Evolutionary conservation across 2,113 vertebrate species (phyloP).

Genomic region (Eulacestoma nigropectus): DNA sequence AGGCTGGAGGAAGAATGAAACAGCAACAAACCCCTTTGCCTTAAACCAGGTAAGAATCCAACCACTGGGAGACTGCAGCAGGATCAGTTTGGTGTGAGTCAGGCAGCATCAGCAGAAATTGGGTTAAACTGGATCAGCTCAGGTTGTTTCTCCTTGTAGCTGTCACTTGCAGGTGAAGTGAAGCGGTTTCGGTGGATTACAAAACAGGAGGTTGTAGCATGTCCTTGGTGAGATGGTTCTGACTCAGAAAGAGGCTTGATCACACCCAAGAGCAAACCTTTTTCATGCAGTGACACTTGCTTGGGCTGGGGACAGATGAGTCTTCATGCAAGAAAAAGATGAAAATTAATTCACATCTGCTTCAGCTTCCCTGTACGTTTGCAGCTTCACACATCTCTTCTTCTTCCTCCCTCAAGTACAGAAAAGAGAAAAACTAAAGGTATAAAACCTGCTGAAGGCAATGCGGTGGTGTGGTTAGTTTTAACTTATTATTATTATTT

Average conservation of each 20-base stretch:
- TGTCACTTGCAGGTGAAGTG: not conserved
- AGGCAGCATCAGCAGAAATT: not conserved
- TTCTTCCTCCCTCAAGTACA: not conserved
- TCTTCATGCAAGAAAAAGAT: not conserved
- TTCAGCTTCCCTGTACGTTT: not conserved
- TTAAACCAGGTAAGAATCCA: not conserved
- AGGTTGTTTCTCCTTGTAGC: not conserved
- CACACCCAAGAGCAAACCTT: not conserved
- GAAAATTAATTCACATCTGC: not conserved
- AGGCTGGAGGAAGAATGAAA: not conserved
- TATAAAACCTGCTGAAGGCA: not conserved
- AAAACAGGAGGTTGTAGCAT: not conserved
- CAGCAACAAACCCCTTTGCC: not conserved
- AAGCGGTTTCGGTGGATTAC: not conserved
- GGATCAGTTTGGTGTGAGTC: not conserved
- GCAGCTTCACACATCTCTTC: not conserved
- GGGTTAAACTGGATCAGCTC: not conserved
- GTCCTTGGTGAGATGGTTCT: not conserved
- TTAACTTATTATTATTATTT: not conserved
- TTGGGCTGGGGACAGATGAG: not conserved
- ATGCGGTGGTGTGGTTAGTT: not conserved
- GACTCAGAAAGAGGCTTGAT: not conserved
- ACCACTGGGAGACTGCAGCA: rapidly evolving
- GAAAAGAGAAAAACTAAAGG: not conserved
- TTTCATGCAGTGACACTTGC: not conserved